Evolutionary conservation across 1,140 invertebrate genomes (phyloP).

Genomic region (Listronotus bonariensis): DNA sequence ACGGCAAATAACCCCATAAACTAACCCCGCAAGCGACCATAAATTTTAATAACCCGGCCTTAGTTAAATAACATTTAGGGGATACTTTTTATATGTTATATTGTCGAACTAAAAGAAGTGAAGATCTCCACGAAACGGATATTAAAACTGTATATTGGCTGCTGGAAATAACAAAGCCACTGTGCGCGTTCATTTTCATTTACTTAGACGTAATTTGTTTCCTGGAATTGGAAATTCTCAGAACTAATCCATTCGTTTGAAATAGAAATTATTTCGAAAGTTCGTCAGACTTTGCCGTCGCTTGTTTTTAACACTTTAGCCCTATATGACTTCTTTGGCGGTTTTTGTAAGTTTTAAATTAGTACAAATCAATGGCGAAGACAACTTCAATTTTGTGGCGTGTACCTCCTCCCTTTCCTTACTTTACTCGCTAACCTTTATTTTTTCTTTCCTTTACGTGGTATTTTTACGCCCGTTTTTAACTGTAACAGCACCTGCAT

Average conservation of each 20-base stretch:
- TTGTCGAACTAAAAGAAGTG: slow-evolving; percentile 22
- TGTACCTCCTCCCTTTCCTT: no score
- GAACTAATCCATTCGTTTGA: slow-evolving; percentile 67
- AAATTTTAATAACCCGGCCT: slow-evolving; percentile 30
- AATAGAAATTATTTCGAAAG: slow-evolving; percentile 65
- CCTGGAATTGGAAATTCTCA: slow-evolving; percentile 44
- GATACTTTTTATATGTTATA: slow-evolving; percentile 18
- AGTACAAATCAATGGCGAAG: no score
- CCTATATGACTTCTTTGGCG: no score
- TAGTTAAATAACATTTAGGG: slow-evolving; percentile 21
- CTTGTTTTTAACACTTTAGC: slow-evolving; percentile 71
- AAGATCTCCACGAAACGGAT: slow-evolving; percentile 15
- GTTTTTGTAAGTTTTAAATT: no score
- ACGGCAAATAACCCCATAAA: slow-evolving; percentile 20
- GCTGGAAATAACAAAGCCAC: slow-evolving; percentile 25
- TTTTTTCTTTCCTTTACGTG: no score
- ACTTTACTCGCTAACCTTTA: no score
- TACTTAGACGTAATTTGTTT: slow-evolving; percentile 47
- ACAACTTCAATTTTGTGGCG: no score
- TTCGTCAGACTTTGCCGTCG: slow-evolving; percentile 73
- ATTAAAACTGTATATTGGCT: slow-evolving; percentile 35
- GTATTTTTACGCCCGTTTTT: no score
- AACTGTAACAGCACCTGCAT: no score
- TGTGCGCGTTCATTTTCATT: slow-evolving; percentile 22
- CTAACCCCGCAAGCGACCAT: slow-evolving; percentile 9